Conservation (phyloP, 2,888 invertebrate species). For the Eilema griseolum region DNA sequence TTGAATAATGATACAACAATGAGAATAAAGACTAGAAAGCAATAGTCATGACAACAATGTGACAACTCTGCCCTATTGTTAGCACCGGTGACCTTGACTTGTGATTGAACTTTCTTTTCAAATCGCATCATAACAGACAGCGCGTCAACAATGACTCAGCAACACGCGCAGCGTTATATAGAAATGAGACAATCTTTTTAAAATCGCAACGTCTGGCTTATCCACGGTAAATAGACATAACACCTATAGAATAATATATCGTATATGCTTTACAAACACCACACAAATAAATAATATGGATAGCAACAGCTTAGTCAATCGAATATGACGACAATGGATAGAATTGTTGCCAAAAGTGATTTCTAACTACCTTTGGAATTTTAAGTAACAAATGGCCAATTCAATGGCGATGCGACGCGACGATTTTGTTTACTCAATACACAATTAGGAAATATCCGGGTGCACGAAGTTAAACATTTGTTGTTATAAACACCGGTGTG, state of each 20-base stretch:
- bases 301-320: not conserved
- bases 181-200: conserved; percentile 3
- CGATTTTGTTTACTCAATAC: not conserved
- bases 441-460: not conserved
- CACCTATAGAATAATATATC: not conserved
- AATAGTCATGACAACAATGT: conserved; percentile 41
- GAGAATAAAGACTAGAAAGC: conserved; percentile 32
- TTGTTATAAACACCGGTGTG: not conserved
- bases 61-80: conserved; percentile 43
- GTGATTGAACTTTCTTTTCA: conserved; percentile 52
- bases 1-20: not conserved
- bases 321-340: not conserved
- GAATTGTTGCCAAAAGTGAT: not conserved
- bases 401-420: not conserved
- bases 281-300: not conserved
- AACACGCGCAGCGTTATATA: conserved; percentile 18
- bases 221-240: not conserved
- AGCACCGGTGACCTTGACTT: conserved; percentile 48
- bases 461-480: not conserved
- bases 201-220: not conserved
- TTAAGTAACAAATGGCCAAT: not conserved
- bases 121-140: conserved; percentile 31
- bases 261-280: not conserved
- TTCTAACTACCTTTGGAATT: not conserved
- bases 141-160: conserved; percentile 29